A percentile compares a stretch with the other conserved stretches of the same genome.
Evolutionary conservation across 2,113 vertebrate species (phyloP).

Genomic region (Scatophagus argus): DNA sequence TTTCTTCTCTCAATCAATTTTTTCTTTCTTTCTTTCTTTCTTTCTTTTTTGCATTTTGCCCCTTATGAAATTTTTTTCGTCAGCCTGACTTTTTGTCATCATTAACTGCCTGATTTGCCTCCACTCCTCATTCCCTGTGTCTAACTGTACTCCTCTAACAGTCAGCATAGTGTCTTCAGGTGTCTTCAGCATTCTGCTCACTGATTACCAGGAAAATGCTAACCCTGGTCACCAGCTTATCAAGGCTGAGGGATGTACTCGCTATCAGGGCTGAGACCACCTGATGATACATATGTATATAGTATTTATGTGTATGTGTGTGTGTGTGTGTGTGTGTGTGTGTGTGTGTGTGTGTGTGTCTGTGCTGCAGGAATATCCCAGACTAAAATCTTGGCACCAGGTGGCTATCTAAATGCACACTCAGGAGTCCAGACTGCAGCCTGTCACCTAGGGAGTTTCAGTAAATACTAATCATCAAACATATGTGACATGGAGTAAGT

Average conservation of each 20-base stretch:
- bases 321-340: not conserved
- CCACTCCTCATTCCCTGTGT: not conserved
- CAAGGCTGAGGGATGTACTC: slow-evolving; percentile 14
- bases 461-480: slow-evolving; percentile 20
- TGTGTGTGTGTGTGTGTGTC: not conserved
- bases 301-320: not conserved
- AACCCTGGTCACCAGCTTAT: slow-evolving; percentile 35
- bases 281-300: not conserved
- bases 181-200: slow-evolving; percentile 4
- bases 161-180: not conserved
- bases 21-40: not conserved
- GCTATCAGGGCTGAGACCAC: not conserved
- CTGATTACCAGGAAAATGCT: slow-evolving; percentile 59
- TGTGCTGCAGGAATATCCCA: not conserved
- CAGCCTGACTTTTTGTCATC: not conserved
- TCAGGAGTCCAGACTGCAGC: not conserved
- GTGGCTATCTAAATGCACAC: not conserved
- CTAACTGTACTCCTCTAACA: not conserved
- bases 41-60: not conserved
- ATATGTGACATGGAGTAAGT: not conserved
- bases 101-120: not conserved
- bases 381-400: not conserved
- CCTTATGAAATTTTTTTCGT: not conserved
- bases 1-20: not conserved
- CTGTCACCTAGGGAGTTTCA: not conserved